Evolutionary conservation across 1,140 invertebrate genomes (phyloP).

Genomic region (Mylabris phalerata): DNA sequence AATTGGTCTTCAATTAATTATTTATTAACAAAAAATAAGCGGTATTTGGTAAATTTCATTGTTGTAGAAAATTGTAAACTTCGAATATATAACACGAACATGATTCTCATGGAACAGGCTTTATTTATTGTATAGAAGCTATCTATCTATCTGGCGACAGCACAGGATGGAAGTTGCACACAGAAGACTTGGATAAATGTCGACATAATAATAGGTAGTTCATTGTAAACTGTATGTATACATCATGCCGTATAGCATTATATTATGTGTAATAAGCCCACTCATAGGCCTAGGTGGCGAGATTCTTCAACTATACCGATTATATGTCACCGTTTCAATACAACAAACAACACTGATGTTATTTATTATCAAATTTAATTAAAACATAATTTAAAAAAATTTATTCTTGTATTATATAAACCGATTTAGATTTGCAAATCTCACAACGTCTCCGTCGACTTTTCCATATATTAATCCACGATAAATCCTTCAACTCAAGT

Average conservation of each 20-base stretch:
- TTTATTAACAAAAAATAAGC: too few species aligned
- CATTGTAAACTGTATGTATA: slow-evolving; percentile 20
- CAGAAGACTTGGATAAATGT: slow-evolving; percentile 20
- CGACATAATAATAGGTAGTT: slow-evolving; percentile 22
- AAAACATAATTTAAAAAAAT: too few species aligned
- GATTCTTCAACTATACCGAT: background rate
- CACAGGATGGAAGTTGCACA: slow-evolving; percentile 15
- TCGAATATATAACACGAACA: background rate
- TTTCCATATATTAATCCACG: too few species aligned
- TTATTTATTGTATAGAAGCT: slow-evolving; percentile 21
- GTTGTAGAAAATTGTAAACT: background rate
- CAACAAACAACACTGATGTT: background rate
- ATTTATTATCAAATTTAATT: too few species aligned
- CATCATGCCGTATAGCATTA: slow-evolving; percentile 15
- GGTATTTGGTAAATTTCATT: too few species aligned
- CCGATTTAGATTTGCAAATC: too few species aligned
- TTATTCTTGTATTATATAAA: too few species aligned
- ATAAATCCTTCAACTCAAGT: too few species aligned
- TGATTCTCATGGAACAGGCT: slow-evolving; percentile 12
- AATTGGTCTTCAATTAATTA: too few species aligned
- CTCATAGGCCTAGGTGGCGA: background rate
- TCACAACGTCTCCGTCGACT: too few species aligned
- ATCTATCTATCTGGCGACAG: slow-evolving; percentile 24
- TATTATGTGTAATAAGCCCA: slow-evolving; percentile 20
- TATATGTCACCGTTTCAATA: background rate